Base-by-base conservation (phyloP, 2,888 invertebrate genomes). In the Cataglyphis livida region DNA sequence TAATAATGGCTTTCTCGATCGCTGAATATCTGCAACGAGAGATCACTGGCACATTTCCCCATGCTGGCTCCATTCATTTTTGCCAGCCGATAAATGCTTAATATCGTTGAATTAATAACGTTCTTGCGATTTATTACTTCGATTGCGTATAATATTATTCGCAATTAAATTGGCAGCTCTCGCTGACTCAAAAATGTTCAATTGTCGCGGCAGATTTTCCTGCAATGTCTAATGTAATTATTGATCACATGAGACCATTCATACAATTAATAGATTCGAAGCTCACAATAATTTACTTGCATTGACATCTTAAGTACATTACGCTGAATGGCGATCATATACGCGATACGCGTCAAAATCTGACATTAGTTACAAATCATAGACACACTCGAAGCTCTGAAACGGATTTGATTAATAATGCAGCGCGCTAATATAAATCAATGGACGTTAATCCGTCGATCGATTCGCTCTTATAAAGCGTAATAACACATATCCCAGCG, bases 1-100 rank as follows among this genome's bases (percentile, higher is more conserved):
- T 76, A 68, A 76, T 76, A 65, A 76, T 66, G 38, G 66, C 38
- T 66, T 76, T 68, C 15, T 51, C 66, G 75, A 76, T 76, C 38
- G 54, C 38, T 76, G 41, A 41, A 66, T 41, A 68, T 68, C 54
- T 54, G 28, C 76, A 21, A 25, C 28, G 68, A 44, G 44, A 44
- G 44, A 76, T 76, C 38, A 15, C 18, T 64, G 48, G 48, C 41
- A 41, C 15, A 68, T 41, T 38, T 18, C 54, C 28, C 25, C 76
- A 18, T 66, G 38, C 28, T 65, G 9, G 7, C 12, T 66, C 54
- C 32, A 21, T 41, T 65, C 28, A 54, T 68, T 66, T 66, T 66
- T 28, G 28, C 9, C 41, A 15, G 6, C 65, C 65, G 15, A 44
- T 41, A 32, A 44, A 41, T 41, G 21, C 7, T 32, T 54, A 68